Conservation (phyloP, 1,140 invertebrate species). For the Aphis gossypii region DNA sequence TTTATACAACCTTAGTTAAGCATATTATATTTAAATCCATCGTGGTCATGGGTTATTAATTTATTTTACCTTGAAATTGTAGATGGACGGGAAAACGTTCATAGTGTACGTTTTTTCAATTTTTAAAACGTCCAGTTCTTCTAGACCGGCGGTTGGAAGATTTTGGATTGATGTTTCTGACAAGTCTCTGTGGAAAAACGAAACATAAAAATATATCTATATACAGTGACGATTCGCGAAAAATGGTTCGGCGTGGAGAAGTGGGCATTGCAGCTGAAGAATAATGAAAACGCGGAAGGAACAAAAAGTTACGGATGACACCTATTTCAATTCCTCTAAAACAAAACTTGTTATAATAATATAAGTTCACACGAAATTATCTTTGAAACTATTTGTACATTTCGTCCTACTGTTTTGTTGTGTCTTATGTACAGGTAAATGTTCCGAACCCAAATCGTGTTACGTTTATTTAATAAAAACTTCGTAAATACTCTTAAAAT, state of each 20-base stretch:
- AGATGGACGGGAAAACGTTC: constrained; percentile 82
- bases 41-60: background rate
- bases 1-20: background rate
- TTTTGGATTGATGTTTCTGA: constrained; percentile 77
- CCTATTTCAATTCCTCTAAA: background rate
- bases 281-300: background rate
- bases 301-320: constrained; percentile 18
- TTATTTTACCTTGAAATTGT: constrained; percentile 74
- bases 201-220: background rate
- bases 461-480: constrained; percentile 44
- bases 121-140: constrained; percentile 74
- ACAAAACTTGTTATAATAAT: constrained; percentile 38
- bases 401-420: background rate
- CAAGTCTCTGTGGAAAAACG: constrained; percentile 69
- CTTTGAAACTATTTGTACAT: constrained; percentile 30
- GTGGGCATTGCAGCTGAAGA: background rate
- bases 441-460: background rate
- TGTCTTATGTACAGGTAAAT: background rate
- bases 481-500: constrained; percentile 6
- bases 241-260: background rate
- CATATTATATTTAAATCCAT: background rate
- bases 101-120: constrained; percentile 76
- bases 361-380: constrained; percentile 4
- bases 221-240: background rate
- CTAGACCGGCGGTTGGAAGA: constrained; percentile 77